phyloP scores from a whole-genome alignment of 2,888 invertebrate species.

The Folsomia manolachei region DNA sequence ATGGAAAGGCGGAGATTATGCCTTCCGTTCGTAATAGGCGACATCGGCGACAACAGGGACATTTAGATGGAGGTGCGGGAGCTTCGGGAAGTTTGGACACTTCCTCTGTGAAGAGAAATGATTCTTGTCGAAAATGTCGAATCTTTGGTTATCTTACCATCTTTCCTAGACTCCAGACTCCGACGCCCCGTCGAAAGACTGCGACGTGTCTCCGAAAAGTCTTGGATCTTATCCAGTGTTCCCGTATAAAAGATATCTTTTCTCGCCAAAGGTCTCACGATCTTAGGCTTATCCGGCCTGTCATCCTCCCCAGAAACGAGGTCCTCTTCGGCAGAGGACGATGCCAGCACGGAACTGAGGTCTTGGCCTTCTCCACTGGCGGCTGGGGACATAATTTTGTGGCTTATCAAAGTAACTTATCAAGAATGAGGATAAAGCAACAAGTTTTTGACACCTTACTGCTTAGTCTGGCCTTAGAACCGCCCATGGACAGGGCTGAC shows the following conservation, averaged over 20 bases:
- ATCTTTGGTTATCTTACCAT: not conserved
- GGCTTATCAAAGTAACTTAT: no score
- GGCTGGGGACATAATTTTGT: no score
- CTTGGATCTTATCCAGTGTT: conserved; percentile 68
- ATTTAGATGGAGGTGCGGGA: conserved; percentile 11
- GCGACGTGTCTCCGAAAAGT: no score
- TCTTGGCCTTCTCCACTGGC: no score
- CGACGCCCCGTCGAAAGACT: no score
- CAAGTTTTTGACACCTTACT: no score
- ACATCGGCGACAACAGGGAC: conserved; percentile 24
- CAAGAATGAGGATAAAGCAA: no score
- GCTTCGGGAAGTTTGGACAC: no score
- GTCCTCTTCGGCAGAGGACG: not conserved
- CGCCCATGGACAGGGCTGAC: no score
- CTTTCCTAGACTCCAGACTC: not conserved
- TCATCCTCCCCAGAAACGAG: not conserved
- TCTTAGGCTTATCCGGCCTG: not conserved
- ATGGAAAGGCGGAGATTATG: no score
- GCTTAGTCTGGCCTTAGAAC: no score
- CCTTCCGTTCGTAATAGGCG: no score
- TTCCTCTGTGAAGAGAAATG: not conserved
- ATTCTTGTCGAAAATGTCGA: not conserved
- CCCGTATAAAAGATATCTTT: not conserved
- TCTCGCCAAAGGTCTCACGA: not conserved
- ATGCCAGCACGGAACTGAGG: not conserved